phyloP scores from a whole-genome alignment of 2,888 invertebrate genomes.

The Ichneumon xanthorius region DNA sequence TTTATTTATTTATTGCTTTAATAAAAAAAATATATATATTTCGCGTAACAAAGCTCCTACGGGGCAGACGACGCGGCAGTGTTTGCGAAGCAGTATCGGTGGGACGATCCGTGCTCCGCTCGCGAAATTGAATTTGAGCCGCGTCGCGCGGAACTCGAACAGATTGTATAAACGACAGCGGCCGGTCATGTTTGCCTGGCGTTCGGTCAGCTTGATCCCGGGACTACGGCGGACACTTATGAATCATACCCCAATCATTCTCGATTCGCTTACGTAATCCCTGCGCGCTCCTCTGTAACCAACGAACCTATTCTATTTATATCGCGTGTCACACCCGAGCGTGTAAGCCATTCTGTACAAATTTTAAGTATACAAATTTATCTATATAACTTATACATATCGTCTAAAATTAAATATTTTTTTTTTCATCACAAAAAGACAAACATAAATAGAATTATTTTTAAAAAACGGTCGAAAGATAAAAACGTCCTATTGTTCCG shows the following conservation, averaged over 20 bases:
- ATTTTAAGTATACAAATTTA: too few species aligned
- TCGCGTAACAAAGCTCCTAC: neutral
- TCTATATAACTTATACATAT: too few species aligned
- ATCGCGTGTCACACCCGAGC: constrained; percentile 59
- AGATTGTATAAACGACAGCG: constrained; percentile 65
- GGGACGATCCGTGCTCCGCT: constrained; percentile 14
- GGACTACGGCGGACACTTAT: constrained; percentile 68
- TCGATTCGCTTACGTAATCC: constrained; percentile 71
- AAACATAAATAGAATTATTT: too few species aligned
- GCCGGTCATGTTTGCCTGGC: constrained; percentile 42
- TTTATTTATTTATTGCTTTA: too few species aligned
- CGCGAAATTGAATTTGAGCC: constrained; percentile 68
- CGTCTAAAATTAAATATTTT: too few species aligned
- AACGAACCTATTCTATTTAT: constrained; percentile 60
- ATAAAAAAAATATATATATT: too few species aligned
- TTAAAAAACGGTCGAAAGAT: too few species aligned
- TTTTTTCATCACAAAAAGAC: too few species aligned
- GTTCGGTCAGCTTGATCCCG: constrained; percentile 47
- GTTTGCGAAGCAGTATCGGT: neutral
- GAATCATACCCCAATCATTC: constrained; percentile 73
- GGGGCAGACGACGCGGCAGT: neutral
- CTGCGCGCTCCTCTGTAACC: constrained; percentile 43
- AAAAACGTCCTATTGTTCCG: too few species aligned
- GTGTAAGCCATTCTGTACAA: constrained; percentile 46
- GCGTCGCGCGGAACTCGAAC: constrained; percentile 43